phyloP scores from a whole-genome alignment of 1,140 invertebrate species.

The Acromyrmex charruanus region DNA sequence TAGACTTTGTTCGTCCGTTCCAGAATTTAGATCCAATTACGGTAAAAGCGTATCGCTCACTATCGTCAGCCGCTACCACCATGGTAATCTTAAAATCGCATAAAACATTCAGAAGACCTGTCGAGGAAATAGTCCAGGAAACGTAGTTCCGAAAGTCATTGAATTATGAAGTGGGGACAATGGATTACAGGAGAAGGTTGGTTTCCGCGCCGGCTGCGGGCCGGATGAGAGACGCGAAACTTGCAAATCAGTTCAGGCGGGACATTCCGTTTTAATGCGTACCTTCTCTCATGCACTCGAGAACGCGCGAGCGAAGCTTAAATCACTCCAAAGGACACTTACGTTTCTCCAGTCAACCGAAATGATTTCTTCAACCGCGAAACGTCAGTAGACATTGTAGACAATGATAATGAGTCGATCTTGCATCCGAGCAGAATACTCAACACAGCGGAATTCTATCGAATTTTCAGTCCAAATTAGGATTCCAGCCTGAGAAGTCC shows the following conservation, averaged over 20 bases:
- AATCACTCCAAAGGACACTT: slow-evolving; percentile 32
- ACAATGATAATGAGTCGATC: slow-evolving; percentile 18
- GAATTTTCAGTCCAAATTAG: slow-evolving; percentile 45
- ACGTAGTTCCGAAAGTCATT: slow-evolving; percentile 62
- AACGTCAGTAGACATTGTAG: background rate
- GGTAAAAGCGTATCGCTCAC: slow-evolving; percentile 53
- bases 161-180: slow-evolving; percentile 69
- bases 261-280: slow-evolving; percentile 46
- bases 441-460: background rate
- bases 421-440: background rate
- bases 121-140: slow-evolving; percentile 56
- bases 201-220: slow-evolving; percentile 25
- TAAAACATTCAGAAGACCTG: slow-evolving; percentile 62
- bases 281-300: background rate
- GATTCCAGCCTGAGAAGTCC: background rate
- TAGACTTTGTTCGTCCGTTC: slow-evolving; percentile 31
- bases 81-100: slow-evolving; percentile 35
- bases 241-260: slow-evolving; percentile 44
- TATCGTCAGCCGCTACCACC: background rate
- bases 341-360: slow-evolving; percentile 19
- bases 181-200: slow-evolving; percentile 50
- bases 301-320: slow-evolving; percentile 7
- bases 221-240: slow-evolving; percentile 53
- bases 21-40: slow-evolving; percentile 64
- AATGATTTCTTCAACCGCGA: slow-evolving; percentile 21